Percentiles rank a stretch among this genome's conserved stretches.
phyloP scores from a whole-genome alignment of 2,888 invertebrate species.

The Aproaerema taeniolella region DNA sequence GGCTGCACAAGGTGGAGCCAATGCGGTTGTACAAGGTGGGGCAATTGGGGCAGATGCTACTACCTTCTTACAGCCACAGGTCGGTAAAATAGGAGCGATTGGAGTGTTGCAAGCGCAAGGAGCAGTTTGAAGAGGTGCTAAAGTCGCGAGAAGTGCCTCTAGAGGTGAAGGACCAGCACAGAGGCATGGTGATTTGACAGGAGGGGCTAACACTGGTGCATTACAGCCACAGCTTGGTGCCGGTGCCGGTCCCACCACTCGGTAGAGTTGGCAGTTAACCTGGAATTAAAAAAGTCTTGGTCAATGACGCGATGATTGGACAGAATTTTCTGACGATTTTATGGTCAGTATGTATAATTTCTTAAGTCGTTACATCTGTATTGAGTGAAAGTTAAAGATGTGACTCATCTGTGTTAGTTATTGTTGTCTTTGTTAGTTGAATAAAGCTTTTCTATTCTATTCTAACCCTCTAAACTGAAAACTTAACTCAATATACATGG shows the following conservation, averaged over 20 bases:
- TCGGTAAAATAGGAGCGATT: neutral
- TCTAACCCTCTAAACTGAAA: no score
- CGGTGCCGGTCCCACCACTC: neutral
- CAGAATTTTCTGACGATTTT: no score
- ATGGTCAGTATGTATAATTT: no score
- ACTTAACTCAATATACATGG: no score
- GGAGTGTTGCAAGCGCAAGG: neutral
- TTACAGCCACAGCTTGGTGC: neutral
- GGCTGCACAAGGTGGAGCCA: neutral
- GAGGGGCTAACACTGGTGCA: conserved; percentile 1
- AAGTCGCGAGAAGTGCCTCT: neutral
- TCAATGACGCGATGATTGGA: neutral
- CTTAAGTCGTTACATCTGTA: no score
- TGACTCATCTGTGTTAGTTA: no score
- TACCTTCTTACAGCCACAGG: no score
- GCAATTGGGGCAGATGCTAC: neutral
- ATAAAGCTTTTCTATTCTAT: no score
- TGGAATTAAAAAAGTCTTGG: conserved; percentile 9
- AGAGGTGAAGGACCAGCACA: neutral
- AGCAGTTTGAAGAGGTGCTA: neutral
- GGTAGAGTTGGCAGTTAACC: conserved; percentile 4
- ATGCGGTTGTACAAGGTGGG: neutral
- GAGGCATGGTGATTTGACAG: neutral
- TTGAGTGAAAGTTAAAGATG: no score
- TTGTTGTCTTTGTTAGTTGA: no score